Percentiles rank a stretch among this genome's conserved stretches.
These are phyloP conservation scores for Lepidurus couesii DNA, from an alignment of 1,140 invertebrate species.

Conservation along the genomic window DNA sequence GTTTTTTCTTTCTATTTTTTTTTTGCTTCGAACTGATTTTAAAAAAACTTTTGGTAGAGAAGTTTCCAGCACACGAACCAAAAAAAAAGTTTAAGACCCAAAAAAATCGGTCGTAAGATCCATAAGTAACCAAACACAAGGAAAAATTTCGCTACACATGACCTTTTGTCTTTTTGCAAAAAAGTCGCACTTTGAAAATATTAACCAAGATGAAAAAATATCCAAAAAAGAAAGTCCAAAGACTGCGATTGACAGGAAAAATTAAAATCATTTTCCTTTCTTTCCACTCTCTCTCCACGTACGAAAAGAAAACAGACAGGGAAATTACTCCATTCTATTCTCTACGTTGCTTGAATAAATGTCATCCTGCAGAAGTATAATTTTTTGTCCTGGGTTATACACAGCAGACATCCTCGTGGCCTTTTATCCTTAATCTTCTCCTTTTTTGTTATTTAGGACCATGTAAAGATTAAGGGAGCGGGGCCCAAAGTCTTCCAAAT, in stretches of 20 bases:
- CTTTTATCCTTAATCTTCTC: neutral
- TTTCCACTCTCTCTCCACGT: neutral
- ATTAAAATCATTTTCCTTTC: neutral
- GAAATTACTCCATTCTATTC: neutral
- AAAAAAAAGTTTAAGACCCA: neutral
- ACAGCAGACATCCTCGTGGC: neutral
- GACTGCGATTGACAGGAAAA: neutral
- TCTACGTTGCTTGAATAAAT: neutral
- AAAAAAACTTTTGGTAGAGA: neutral
- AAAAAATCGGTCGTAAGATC: neutral
- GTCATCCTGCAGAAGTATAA: neutral
- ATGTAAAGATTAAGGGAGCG: neutral
- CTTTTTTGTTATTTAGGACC: neutral
- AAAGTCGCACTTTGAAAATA: neutral
- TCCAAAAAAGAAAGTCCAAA: neutral
- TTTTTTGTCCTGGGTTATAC: neutral
- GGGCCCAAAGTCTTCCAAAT: neutral
- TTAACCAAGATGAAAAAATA: conserved; percentile 6
- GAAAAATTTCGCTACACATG: neutral
- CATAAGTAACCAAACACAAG: conserved; percentile 11
- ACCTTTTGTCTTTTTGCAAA: neutral
- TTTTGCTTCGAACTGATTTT: neutral
- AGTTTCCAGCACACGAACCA: neutral
- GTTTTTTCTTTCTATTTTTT: neutral
- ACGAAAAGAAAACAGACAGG: neutral